These are phyloP conservation scores for Pycnonotus jocosus DNA, from an alignment of 2,113 vertebrate genomes.

Conservation along the genomic window DNA sequence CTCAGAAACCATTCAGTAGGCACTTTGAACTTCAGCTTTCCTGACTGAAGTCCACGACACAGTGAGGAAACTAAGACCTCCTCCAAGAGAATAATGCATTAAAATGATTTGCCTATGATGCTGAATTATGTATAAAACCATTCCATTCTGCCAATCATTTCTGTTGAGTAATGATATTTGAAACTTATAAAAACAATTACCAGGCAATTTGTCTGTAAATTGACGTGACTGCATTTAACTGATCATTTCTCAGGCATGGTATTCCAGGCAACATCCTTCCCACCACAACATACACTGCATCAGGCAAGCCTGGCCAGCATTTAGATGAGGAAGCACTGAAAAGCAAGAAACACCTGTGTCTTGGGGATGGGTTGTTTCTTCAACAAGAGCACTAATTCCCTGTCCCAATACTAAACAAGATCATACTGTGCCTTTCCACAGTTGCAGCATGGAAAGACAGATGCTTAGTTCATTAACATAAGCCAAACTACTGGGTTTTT, in stretches of 20 bases:
- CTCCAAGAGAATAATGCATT: neutral
- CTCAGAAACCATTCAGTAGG: neutral
- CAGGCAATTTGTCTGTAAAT: neutral
- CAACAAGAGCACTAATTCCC: neutral
- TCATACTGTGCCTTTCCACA: neutral
- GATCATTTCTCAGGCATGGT: neutral
- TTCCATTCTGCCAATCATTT: neutral
- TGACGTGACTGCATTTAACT: neutral
- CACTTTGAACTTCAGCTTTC: neutral
- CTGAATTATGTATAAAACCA: neutral
- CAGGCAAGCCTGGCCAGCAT: neutral
- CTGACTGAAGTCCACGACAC: neutral
- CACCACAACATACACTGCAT: accelerated
- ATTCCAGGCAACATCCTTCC: neutral
- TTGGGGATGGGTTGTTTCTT: neutral
- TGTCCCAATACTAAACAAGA: neutral
- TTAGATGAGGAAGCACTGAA: neutral
- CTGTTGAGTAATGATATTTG: neutral
- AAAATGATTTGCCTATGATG: neutral
- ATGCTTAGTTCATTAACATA: neutral
- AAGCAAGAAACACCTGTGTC: neutral
- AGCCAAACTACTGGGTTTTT: neutral
- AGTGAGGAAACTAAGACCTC: neutral
- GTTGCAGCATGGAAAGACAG: accelerated
- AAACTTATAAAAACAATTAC: neutral